phyloP scores from a whole-genome alignment of 2,113 vertebrate species.

The Podocnemis expansa region DNA sequence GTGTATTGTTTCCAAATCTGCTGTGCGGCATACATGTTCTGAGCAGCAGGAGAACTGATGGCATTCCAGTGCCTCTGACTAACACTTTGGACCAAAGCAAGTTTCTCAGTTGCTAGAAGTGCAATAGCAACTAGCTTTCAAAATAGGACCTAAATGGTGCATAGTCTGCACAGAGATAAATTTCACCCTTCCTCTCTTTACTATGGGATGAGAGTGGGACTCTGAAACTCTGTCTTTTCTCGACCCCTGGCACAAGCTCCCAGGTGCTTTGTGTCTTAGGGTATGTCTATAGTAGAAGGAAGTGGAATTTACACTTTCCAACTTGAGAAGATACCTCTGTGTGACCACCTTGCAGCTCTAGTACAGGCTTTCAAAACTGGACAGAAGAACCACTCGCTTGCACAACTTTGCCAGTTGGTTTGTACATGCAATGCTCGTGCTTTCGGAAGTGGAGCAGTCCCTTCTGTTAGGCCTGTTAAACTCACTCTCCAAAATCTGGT shows the following conservation, averaged over 20 bases:
- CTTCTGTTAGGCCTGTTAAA: neutral
- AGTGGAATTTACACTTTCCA: neutral
- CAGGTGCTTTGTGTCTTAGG: neutral
- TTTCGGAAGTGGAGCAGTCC: neutral
- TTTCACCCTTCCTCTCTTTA: neutral
- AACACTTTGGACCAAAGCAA: no score
- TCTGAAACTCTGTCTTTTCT: neutral
- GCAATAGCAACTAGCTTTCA: neutral
- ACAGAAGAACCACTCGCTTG: neutral
- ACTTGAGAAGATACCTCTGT: neutral
- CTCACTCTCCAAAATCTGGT: neutral
- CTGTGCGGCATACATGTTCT: neutral
- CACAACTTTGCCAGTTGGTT: neutral
- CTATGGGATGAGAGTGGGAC: neutral
- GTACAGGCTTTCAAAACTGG: neutral
- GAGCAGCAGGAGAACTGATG: neutral
- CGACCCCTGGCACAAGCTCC: neutral
- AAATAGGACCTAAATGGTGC: neutral
- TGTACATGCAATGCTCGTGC: neutral
- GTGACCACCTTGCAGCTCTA: neutral
- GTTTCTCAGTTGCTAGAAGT: neutral
- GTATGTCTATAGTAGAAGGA: neutral
- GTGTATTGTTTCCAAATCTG: neutral
- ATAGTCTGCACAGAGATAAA: neutral
- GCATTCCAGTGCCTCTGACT: neutral